Evolutionary conservation across 37 sponge, comb jelly and placozoan species (phyloP).

Genomic region (Beroe ovata): DNA sequence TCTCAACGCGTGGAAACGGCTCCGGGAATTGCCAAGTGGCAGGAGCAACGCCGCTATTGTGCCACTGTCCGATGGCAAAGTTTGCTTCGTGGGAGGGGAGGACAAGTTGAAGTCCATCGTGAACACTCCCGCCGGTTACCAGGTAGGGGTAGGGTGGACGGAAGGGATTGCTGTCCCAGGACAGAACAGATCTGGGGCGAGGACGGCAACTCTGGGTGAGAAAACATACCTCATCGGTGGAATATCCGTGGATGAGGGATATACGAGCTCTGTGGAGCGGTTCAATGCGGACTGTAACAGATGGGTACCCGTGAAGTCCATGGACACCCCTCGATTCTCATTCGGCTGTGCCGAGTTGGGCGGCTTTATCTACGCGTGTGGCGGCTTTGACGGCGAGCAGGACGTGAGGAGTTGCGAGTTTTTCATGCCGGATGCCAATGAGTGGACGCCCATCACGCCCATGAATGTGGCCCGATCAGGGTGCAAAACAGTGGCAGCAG

Average conservation of each 20-base stretch:
- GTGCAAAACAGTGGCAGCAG: constrained; percentile 47
- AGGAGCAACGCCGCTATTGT: constrained; percentile 23
- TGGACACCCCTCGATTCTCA: constrained; percentile 24
- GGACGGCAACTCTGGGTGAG: constrained; percentile 22
- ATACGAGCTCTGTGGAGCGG: constrained; percentile 24
- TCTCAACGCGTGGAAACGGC: constrained; percentile 19
- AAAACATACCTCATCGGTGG: constrained; percentile 61
- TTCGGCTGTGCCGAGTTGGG: constrained; percentile 37
- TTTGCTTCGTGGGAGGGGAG: constrained; percentile 58
- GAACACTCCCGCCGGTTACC: not conserved
- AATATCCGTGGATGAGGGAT: constrained; percentile 44
- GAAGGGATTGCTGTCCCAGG: constrained; percentile 5
- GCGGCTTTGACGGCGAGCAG: constrained; percentile 54
- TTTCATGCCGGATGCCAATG: constrained; percentile 53
- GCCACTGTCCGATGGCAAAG: not conserved
- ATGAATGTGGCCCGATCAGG: constrained; percentile 14
- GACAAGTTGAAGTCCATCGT: constrained; percentile 48
- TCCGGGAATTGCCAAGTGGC: constrained; percentile 6
- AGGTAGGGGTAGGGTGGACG: not conserved
- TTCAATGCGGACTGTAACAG: constrained; percentile 31
- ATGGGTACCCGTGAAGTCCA: constrained; percentile 62
- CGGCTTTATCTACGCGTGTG: constrained; percentile 60
- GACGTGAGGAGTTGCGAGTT: constrained; percentile 28
- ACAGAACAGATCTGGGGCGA: constrained; percentile 35
- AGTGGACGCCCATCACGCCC: constrained; percentile 46